Percentiles rank a stretch among this genome's conserved stretches.
phyloP scores from a whole-genome alignment of 1,140 invertebrate species.

The Drosophila suzukii region DNA sequence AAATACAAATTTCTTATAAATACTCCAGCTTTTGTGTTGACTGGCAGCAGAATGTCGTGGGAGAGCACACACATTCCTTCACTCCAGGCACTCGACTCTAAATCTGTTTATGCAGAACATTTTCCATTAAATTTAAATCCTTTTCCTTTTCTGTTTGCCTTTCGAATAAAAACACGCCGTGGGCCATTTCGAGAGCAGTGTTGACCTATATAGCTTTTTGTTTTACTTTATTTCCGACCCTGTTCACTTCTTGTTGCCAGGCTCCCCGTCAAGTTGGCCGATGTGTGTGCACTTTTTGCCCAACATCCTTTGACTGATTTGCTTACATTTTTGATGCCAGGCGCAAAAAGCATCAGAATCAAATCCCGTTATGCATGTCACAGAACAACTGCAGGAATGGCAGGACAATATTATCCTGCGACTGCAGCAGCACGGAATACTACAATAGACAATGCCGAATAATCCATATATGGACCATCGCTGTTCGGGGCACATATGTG shows the following conservation, averaged over 20 bases:
- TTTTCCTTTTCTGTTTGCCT: slow-evolving; percentile 26
- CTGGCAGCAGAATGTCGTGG: neutral
- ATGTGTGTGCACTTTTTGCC: slow-evolving; percentile 48
- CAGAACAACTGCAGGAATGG: slow-evolving; percentile 24
- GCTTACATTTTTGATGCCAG: slow-evolving; percentile 58
- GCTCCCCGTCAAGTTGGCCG: slow-evolving; percentile 33
- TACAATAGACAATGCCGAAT: slow-evolving; percentile 44
- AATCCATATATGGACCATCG: slow-evolving; percentile 24
- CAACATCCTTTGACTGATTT: slow-evolving; percentile 60
- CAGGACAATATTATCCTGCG: slow-evolving; percentile 34
- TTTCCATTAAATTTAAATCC: slow-evolving; percentile 45
- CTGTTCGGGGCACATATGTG: slow-evolving; percentile 6
- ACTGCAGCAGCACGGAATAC: slow-evolving; percentile 5
- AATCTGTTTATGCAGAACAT: slow-evolving; percentile 47
- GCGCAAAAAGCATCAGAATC: slow-evolving; percentile 34
- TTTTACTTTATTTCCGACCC: slow-evolving; percentile 22
- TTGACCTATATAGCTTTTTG: slow-evolving; percentile 35
- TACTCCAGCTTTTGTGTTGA: neutral
- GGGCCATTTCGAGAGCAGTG: slow-evolving; percentile 27
- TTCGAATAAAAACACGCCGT: slow-evolving; percentile 19
- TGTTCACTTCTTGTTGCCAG: slow-evolving; percentile 23
- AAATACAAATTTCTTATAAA: slow-evolving; percentile 4
- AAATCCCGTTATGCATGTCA: slow-evolving; percentile 74
- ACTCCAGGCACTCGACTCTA: slow-evolving; percentile 8
- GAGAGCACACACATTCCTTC: slow-evolving; percentile 1